Conservation (phyloP, 2,113 vertebrate genomes). For the Solea senegalensis region DNA sequence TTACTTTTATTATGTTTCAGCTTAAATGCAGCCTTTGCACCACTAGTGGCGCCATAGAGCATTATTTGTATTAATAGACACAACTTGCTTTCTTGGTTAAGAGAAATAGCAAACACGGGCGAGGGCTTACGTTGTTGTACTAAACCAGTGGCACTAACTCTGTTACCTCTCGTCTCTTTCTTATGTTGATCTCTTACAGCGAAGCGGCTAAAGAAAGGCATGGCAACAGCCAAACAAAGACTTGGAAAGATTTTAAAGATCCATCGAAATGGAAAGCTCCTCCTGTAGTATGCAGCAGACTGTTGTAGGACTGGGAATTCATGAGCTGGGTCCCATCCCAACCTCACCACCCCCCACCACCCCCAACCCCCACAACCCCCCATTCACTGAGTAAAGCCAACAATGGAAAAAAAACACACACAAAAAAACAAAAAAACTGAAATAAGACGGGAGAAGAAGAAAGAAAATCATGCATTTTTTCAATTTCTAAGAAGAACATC, state of each 20-base stretch:
- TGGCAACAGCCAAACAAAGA: constrained; percentile 99
- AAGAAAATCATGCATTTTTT: constrained; percentile 80
- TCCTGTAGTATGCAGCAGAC: constrained; percentile 86
- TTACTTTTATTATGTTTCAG: not conserved
- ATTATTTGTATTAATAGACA: not conserved
- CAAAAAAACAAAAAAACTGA: constrained; percentile 59
- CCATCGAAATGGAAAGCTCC: constrained; percentile 97
- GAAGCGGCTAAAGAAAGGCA: constrained; percentile 98
- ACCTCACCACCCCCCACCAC: constrained; percentile 37
- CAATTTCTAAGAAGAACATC: constrained; percentile 84
- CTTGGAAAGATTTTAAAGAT: constrained; percentile 99
- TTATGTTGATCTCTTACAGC: constrained; percentile 76
- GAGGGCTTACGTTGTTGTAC: not conserved
- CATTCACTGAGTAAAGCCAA: constrained; percentile 56
- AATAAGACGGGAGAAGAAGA: constrained; percentile 67
- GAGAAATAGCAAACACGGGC: not conserved
- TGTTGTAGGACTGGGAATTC: constrained; percentile 73
- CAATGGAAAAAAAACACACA: constrained; percentile 17
- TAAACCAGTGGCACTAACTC: not conserved
- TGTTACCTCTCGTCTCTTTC: constrained; percentile 30
- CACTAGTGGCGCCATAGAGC: too few relatives aligned
- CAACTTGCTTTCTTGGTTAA: too few relatives aligned
- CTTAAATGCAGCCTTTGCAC: not conserved
- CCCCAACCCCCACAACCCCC: constrained; percentile 20
- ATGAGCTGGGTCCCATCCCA: constrained; percentile 67